Evolutionary conservation across 2,888 invertebrate genomes (phyloP).

Genomic region (Esperia sulphurella): DNA sequence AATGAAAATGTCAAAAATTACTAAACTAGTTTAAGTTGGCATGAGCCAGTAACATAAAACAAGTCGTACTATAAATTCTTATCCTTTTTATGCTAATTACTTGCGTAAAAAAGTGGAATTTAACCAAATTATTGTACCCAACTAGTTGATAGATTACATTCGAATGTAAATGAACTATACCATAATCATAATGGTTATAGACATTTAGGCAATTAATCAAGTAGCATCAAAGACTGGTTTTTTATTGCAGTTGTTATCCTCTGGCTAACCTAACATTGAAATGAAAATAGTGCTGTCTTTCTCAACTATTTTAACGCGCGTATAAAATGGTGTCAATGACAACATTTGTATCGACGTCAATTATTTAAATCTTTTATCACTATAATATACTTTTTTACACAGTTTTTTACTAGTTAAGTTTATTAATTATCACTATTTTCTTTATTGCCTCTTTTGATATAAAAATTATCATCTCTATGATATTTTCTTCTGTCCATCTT

Average conservation of each 20-base stretch:
- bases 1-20: too few species aligned
- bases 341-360: slow-evolving; percentile 6
- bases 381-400: neutral
- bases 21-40: too few species aligned
- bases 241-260: neutral
- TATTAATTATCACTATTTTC: neutral
- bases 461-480: too few species aligned
- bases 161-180: neutral
- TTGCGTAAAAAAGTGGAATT: neutral
- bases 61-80: neutral
- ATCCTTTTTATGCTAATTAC: neutral
- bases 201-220: neutral
- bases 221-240: neutral
- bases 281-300: neutral
- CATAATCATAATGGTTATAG: neutral
- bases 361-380: neutral
- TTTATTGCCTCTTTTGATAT: too few species aligned
- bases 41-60: neutral
- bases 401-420: neutral
- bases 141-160: neutral
- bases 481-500: too few species aligned
- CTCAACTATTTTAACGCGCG: slow-evolving; percentile 1
- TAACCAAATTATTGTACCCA: neutral
- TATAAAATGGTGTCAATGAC: slow-evolving; percentile 9
- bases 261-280: neutral